Evolutionary conservation across 2,888 invertebrate genomes (phyloP), one percentile per base, ranked within the genome.

Genomic region (Leucania comma): DNA sequence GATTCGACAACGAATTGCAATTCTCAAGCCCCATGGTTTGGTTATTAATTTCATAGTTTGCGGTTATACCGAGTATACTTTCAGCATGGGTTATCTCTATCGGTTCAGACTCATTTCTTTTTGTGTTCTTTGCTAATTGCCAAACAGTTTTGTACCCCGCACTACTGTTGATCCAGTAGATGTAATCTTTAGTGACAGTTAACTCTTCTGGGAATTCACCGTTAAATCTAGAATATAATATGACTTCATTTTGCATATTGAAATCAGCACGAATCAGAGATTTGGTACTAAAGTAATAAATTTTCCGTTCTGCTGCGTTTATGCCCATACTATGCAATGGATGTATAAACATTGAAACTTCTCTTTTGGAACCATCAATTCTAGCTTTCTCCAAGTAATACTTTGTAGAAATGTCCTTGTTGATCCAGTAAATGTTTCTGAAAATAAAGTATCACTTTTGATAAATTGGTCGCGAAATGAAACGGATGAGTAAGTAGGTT

Each of bases 401-500:
- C 3, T n/a, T 12, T n/a, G 1, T 1, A 1, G 4, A 3, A 32
- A 32, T 6, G 2, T 56, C 5, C 32, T n/a, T 32, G 56, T 56
- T 56, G 32, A 9, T n/a, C 56, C 56, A 56, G 32, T 56, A 56
- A 56, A 56, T 56, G 1, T 32, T 3, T 32, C 56, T 56, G 29
- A 29, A 56, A 56, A n/a, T n/a, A 1, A 29, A n/a, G 10, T 1
- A n/a, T 4, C 10, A 38, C 12, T 38, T 2, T 14, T 38, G 35
- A 38, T 12, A 2, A 56, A 56, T n/a, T 2, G 22, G 3, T 48
- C 10, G 22, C n/a, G n/a, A n/a, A 48, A n/a, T n/a, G 6, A 48
- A 48, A 48, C n/a, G 9, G 48, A 48, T 48, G 0, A 8, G n/a
- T 38, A 9, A 38, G 12, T 12, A 38, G 14, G 9, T 38, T 38